These are phyloP conservation scores for Napeogenes inachia DNA, from an alignment of 2,888 invertebrate species.

Conservation along the genomic window DNA sequence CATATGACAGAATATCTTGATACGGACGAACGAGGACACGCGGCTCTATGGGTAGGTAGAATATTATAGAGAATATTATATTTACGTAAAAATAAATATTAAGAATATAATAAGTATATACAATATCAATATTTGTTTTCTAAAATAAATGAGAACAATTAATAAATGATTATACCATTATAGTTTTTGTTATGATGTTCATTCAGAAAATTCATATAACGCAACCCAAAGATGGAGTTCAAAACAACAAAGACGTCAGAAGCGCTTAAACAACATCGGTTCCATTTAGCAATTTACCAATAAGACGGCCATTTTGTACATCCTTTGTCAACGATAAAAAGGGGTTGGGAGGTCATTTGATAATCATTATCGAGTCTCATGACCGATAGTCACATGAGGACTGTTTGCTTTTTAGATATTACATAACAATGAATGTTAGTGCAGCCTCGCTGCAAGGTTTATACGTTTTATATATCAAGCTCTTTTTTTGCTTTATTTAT, in stretches of 20 bases:
- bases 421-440: conserved; percentile 17
- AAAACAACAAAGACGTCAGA: conserved; percentile 2
- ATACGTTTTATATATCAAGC: neutral
- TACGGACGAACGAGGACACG: too few relatives aligned
- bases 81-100: too few relatives aligned
- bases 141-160: too few relatives aligned
- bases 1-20: too few relatives aligned
- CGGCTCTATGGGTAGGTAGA: too few relatives aligned
- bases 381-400: conserved; percentile 28
- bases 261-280: conserved; percentile 3
- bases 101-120: too few relatives aligned
- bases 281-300: conserved; percentile 31
- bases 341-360: conserved; percentile 36
- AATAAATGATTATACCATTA: too few relatives aligned
- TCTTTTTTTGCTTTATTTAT: neutral
- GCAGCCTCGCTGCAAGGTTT: conserved; percentile 16
- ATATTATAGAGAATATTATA: too few relatives aligned
- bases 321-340: conserved; percentile 36
- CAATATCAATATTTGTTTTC: too few relatives aligned
- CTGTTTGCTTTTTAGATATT: conserved; percentile 24
- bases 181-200: too few relatives aligned
- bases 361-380: conserved; percentile 29
- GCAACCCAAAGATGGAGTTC: neutral
- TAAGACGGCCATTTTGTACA: conserved; percentile 33
- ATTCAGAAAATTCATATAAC: too few relatives aligned